Evolutionary conservation across 2,113 vertebrate genomes (phyloP).

Genomic region (Plotosus lineatus): DNA sequence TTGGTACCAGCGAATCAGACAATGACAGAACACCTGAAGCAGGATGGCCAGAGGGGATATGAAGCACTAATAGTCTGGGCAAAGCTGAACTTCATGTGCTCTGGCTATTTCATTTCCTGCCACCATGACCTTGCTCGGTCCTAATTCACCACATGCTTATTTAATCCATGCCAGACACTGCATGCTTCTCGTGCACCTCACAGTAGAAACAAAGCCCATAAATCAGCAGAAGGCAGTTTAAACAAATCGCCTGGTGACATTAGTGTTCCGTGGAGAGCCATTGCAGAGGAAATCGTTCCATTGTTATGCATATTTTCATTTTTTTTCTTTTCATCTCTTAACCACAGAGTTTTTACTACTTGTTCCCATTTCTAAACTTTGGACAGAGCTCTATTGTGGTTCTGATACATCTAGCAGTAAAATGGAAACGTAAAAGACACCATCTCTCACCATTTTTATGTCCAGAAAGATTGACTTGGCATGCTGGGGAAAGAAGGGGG

Average conservation of each 20-base stretch:
- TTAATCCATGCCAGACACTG: constrained; percentile 31
- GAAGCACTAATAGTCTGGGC: constrained; percentile 15
- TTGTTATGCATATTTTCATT: constrained; percentile 11
- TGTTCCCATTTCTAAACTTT: constrained; percentile 45
- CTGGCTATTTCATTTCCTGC: constrained; percentile 13
- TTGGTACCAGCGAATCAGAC: constrained; percentile 27
- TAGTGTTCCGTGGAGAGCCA: not conserved
- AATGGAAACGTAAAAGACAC: constrained; percentile 32
- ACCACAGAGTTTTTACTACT: constrained; percentile 25
- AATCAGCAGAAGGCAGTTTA: constrained; percentile 36
- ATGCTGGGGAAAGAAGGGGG: not conserved
- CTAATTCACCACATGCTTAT: constrained; percentile 5
- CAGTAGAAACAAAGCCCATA: constrained; percentile 24
- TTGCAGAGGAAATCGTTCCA: constrained; percentile 21
- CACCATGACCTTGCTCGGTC: not conserved
- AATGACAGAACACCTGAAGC: constrained; percentile 31
- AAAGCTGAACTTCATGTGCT: constrained; percentile 31
- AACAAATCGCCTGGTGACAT: constrained; percentile 12
- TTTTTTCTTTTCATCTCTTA: constrained; percentile 12
- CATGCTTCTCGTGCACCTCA: not conserved
- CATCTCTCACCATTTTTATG: constrained; percentile 12
- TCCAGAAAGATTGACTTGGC: constrained; percentile 9
- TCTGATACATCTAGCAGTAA: constrained; percentile 18
- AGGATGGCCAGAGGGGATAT: not conserved
- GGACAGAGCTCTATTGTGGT: constrained; percentile 27